A percentile compares a stretch with the other conserved stretches of the same genome.
phyloP scores from a whole-genome alignment of 2,797 vertebrate species.

The Aulostomus chinensis region DNA sequence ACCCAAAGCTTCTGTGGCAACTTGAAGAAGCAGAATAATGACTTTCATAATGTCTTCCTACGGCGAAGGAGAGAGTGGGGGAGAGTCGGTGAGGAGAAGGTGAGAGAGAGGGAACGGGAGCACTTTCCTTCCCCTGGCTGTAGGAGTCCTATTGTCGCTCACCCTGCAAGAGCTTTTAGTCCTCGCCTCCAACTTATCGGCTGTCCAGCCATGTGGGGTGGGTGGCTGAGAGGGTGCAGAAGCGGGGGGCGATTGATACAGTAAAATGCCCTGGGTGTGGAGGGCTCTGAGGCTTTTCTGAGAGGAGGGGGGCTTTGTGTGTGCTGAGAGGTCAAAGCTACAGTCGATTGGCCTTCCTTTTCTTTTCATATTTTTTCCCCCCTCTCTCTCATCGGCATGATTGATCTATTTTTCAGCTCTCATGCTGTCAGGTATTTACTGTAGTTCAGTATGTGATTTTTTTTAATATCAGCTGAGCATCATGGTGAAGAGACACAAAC shows the following conservation, averaged over 20 bases:
- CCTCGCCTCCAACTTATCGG: constrained; percentile 62
- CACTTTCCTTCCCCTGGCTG: constrained; percentile 57
- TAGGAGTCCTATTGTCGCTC: constrained; percentile 65
- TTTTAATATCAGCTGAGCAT: constrained; percentile 40
- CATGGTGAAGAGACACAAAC: not conserved
- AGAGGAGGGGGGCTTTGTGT: constrained; percentile 31
- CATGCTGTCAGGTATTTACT: constrained; percentile 25
- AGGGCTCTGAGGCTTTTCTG: constrained; percentile 14
- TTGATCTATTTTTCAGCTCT: constrained; percentile 53
- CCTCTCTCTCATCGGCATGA: constrained; percentile 23
- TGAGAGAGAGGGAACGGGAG: constrained; percentile 44
- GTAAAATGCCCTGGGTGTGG: constrained; percentile 46
- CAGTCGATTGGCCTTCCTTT: constrained; percentile 52
- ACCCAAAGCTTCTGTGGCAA: constrained; percentile 38
- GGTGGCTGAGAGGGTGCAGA: constrained; percentile 43
- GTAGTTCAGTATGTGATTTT: constrained; percentile 31
- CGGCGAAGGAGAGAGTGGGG: constrained; percentile 71
- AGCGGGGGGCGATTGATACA: constrained; percentile 50
- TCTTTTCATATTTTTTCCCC: constrained; percentile 32
- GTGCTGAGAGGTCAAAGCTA: constrained; percentile 54
- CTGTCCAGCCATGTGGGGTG: constrained; percentile 55
- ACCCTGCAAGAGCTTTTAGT: constrained; percentile 67
- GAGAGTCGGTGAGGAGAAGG: constrained; percentile 20
- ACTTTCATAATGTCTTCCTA: constrained; percentile 78
- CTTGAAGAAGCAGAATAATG: constrained; percentile 61